phyloP scores from a whole-genome alignment of 2,113 vertebrate genomes.

The Xiphophorus hellerii region DNA sequence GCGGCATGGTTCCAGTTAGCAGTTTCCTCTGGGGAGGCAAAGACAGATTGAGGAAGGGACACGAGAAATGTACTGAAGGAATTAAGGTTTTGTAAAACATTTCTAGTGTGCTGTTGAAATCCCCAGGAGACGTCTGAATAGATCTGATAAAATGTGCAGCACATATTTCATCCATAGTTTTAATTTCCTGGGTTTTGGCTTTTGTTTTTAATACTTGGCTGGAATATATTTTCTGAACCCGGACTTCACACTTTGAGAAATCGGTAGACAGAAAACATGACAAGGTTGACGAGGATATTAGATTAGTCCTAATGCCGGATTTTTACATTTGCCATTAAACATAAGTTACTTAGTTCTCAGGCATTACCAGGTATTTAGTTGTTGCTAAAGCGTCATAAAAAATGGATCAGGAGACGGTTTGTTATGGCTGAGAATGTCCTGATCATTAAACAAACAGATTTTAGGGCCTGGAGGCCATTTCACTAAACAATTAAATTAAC shows the following conservation, averaged over 20 bases:
- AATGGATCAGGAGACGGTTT: not conserved
- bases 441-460: not conserved
- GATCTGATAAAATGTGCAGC: not conserved
- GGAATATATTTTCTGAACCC: too few relatives aligned
- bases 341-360: not conserved
- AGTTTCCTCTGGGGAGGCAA: slow-evolving; percentile 3
- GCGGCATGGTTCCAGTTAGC: slow-evolving; percentile 28
- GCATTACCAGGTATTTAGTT: not conserved
- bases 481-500: not conserved
- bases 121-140: too few relatives aligned
- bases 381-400: not conserved
- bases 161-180: not conserved
- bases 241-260: too few relatives aligned
- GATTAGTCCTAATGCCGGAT: not conserved
- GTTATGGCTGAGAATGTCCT: not conserved
- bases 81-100: slow-evolving; percentile 1
- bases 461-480: not conserved
- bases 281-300: not conserved
- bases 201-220: too few relatives aligned
- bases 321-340: not conserved
- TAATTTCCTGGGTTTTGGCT: not conserved
- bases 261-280: not conserved
- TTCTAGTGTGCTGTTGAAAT: not conserved
- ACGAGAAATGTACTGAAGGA: not conserved
- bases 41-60: not conserved